phyloP scores from a whole-genome alignment of 2,888 invertebrate genomes.

The Romanomermis culicivorax region DNA sequence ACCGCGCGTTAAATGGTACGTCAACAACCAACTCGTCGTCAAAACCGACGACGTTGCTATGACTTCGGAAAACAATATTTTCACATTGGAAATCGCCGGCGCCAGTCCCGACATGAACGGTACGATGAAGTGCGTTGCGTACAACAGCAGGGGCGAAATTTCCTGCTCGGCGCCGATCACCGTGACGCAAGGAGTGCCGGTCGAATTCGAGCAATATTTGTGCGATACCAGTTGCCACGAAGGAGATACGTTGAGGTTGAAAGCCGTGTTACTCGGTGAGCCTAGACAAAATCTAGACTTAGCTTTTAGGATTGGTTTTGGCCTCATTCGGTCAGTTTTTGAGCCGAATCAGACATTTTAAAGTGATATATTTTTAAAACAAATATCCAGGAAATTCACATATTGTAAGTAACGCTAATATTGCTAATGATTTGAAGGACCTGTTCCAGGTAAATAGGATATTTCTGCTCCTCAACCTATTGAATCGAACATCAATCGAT shows the following conservation, averaged over 20 bases:
- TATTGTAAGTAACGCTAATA: too few relatives aligned
- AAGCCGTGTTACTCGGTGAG: slow-evolving; percentile 29
- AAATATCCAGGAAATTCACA: too few relatives aligned
- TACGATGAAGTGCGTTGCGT: slow-evolving; percentile 34
- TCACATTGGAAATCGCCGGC: slow-evolving; percentile 30
- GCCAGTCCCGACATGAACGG: slow-evolving; percentile 34
- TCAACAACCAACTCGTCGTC: slow-evolving; percentile 22
- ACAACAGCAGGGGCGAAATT: slow-evolving; percentile 32
- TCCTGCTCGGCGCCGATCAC: slow-evolving; percentile 29
- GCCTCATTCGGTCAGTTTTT: too few relatives aligned
- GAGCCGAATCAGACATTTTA: too few relatives aligned
- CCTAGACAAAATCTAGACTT: too few relatives aligned
- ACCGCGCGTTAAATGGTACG: slow-evolving; percentile 61
- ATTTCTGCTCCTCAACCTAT: too few relatives aligned
- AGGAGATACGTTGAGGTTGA: slow-evolving; percentile 28
- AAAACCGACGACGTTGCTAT: slow-evolving; percentile 25
- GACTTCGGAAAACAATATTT: slow-evolving; percentile 34
- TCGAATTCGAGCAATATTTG: slow-evolving; percentile 27
- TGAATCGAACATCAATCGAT: too few relatives aligned
- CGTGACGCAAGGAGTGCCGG: slow-evolving; percentile 25
- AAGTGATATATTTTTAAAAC: too few relatives aligned
- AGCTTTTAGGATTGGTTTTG: too few relatives aligned
- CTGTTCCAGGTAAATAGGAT: too few relatives aligned
- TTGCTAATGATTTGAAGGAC: too few relatives aligned
- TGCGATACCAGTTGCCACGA: slow-evolving; percentile 28